A percentile compares a stretch with the other conserved stretches of the same genome.
These are phyloP conservation scores for Enoplosus armatus DNA, from an alignment of 2,797 vertebrate genomes.

Conservation along the genomic window DNA sequence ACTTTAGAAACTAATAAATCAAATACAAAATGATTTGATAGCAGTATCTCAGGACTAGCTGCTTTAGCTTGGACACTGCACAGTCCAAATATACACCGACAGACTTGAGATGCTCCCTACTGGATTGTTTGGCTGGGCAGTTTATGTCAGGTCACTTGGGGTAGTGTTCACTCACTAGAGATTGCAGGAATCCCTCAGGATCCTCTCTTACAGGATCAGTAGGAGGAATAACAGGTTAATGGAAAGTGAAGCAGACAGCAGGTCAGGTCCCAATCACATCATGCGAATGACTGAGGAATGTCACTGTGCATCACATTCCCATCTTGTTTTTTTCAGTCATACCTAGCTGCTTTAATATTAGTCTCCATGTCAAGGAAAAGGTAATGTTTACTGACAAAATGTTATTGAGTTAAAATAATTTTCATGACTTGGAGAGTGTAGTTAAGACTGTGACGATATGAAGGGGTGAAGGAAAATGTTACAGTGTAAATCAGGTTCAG, in stretches of 20 bases:
- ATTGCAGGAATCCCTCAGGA: conserved; percentile 36
- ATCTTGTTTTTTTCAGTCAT: no score
- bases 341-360: neutral
- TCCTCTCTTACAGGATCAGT: conserved; percentile 51
- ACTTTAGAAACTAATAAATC: no score
- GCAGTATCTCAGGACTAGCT: no score
- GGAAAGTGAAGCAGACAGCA: conserved; percentile 27
- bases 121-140: conserved; percentile 6
- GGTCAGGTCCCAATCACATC: conserved; percentile 12
- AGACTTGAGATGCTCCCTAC: conserved; percentile 12
- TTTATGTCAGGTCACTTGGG: conserved; percentile 30
- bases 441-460: neutral
- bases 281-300: conserved; percentile 19
- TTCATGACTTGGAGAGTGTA: neutral
- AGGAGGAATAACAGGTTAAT: conserved; percentile 42
- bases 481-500: conserved; percentile 11
- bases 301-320: no score
- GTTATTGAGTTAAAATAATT: neutral
- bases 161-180: conserved; percentile 8
- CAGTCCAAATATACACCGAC: neutral
- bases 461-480: neutral
- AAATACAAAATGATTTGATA: no score
- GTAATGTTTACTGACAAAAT: neutral
- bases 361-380: neutral
- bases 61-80: neutral